A percentile compares a stretch with the other conserved stretches of the same genome.
These are phyloP conservation scores for Euplagia quadripunctaria DNA, from an alignment of 2,888 invertebrate species.

Conservation along the genomic window DNA sequence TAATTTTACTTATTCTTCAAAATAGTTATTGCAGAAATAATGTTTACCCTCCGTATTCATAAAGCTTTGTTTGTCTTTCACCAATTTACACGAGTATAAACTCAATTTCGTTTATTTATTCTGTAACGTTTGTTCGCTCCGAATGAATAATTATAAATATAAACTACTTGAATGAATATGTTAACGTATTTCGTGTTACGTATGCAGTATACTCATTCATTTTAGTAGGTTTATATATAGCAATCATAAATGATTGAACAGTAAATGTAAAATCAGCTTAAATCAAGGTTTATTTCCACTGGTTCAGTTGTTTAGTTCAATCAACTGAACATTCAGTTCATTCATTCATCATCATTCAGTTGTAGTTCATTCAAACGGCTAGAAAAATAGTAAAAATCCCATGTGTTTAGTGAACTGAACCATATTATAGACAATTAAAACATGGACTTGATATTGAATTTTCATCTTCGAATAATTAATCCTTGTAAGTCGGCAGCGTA, in stretches of 20 bases:
- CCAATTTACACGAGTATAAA: background rate
- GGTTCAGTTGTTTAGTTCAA: no score
- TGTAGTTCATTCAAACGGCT: no score
- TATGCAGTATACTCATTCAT: background rate
- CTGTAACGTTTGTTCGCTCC: background rate
- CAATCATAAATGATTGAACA: background rate
- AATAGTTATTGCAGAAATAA: background rate
- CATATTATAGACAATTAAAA: no score
- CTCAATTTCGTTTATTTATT: background rate
- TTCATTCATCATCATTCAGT: no score
- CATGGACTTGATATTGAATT: no score
- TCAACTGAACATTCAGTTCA: no score
- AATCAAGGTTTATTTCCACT: background rate
- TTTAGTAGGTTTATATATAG: background rate
- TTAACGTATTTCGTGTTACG: background rate
- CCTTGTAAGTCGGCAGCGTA: no score
- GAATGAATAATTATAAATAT: background rate
- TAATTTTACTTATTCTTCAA: no score
- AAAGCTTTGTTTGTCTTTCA: background rate
- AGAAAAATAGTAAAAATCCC: no score
- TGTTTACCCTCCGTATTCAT: background rate
- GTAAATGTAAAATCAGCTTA: background rate
- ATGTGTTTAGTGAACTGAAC: no score
- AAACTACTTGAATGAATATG: background rate
- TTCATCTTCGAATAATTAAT: no score